A percentile compares a stretch with the other conserved stretches of the same genome.
These are phyloP conservation scores for Brachypalpus laphriformis DNA, from an alignment of 2,888 invertebrate species.

Conservation along the genomic window DNA sequence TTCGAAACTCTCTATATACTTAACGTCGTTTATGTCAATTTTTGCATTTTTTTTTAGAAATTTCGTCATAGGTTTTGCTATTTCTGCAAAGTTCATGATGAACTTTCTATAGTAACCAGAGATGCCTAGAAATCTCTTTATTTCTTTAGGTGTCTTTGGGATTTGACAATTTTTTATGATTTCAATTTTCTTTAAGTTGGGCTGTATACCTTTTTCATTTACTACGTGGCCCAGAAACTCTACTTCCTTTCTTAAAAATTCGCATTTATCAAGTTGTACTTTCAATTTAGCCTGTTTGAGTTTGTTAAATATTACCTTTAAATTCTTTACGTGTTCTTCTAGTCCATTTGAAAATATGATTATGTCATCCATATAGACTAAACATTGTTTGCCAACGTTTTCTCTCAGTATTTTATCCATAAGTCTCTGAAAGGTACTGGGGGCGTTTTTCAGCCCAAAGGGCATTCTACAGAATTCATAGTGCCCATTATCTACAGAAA, in stretches of 20 bases:
- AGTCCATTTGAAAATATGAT: conserved; percentile 71
- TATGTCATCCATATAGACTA: conserved; percentile 78
- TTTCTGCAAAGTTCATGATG: not conserved
- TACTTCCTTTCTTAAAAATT: conserved; percentile 75
- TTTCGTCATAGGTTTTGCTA: not conserved
- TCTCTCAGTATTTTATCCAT: conserved; percentile 75
- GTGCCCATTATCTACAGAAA: conserved; percentile 16
- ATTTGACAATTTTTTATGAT: not conserved
- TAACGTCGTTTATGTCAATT: not conserved
- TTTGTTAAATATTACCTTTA: conserved; percentile 74
- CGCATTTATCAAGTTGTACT: conserved; percentile 75
- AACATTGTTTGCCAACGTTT: conserved; percentile 74
- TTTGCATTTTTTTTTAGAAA: conserved; percentile 6
- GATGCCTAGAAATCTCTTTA: too few relatives aligned
- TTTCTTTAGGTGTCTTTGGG: not conserved
- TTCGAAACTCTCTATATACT: conserved; percentile 6
- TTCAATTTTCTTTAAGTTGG: not conserved
- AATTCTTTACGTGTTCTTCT: conserved; percentile 76
- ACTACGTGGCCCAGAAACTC: too few relatives aligned
- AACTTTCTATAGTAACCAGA: conserved; percentile 57
- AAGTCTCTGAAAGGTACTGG: conserved; percentile 50
- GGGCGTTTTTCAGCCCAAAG: conserved; percentile 31
- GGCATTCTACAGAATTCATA: conserved; percentile 31
- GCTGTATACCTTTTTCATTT: too few relatives aligned
- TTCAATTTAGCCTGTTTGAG: conserved; percentile 66